Evolutionary conservation across 2,888 invertebrate species (phyloP), one percentile per base, ranked within the genome.

Genomic region (Euzetes globulus): DNA sequence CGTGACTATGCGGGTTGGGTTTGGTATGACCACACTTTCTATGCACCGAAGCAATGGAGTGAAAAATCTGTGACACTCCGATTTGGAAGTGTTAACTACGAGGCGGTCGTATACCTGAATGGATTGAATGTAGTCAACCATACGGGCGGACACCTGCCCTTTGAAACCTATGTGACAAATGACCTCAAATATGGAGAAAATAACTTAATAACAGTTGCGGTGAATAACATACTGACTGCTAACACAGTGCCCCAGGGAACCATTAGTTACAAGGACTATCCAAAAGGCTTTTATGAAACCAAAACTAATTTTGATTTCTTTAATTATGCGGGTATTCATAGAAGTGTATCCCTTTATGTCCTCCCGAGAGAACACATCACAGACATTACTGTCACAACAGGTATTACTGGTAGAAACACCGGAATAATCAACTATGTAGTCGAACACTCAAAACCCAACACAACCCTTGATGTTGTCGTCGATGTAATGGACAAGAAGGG

Each of bases 271-370:
- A 72, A 77, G 27, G 75, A 58, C 84, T 89, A 82, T 87, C 90
- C 84, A 81, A 83, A 79, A 84, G 90, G 80, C 81, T 88, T 79
- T 78, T 86, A 88, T 77, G 83, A 89, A 19, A 94, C 95, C 82
- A 85, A 87, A 7, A 91, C 92, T 80, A 89, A 90, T 25, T 96
- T 98, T 82, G 98, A 98, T 82, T 98, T 98, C 84, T 96, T 94
- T 85, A 97, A 98, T 83, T 98, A 96, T 82, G 97, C 97, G 17
- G 98, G 98, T 4, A 95, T 98, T 77, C 94, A 98, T 82, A 88
- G 98, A 72, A 88, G 94, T 9, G 96, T 98, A 33, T 88, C 90
- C 79, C 83, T 98, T 19, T 92, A 92, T 82, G 90, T 94, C 3
- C 82, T 83, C 15, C 76, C 76, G 7, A 13, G 3, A 15, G 41